phyloP scores from a whole-genome alignment of 2,113 vertebrate genomes.

The Pelvicachromis taeniatus region DNA sequence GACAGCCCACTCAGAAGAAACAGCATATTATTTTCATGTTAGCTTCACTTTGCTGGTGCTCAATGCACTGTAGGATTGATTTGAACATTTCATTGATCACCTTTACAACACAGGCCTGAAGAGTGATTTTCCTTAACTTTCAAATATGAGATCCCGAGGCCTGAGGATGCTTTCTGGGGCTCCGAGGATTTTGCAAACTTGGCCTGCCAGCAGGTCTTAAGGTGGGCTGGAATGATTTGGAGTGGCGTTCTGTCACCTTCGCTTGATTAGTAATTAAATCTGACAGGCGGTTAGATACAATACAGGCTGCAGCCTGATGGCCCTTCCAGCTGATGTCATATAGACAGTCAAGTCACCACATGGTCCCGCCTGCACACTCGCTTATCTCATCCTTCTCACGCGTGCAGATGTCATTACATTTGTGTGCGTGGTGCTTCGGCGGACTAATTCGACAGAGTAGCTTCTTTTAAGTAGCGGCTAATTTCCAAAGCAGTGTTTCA shows the following conservation, averaged over 20 bases:
- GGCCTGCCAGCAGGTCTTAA: background rate
- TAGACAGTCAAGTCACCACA: background rate
- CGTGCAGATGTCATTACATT: background rate
- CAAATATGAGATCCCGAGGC: background rate
- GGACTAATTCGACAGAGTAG: background rate
- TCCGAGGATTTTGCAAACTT: background rate
- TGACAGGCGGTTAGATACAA: background rate
- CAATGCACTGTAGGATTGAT: background rate
- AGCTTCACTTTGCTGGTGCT: background rate
- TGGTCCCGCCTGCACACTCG: background rate
- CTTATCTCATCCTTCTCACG: background rate
- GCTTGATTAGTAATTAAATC: background rate
- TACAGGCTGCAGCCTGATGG: background rate
- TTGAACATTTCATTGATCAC: constrained; percentile 17
- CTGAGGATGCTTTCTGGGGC: background rate
- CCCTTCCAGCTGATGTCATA: background rate
- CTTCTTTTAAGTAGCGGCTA: background rate
- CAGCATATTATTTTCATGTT: background rate
- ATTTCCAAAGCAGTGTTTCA: background rate
- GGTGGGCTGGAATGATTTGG: background rate
- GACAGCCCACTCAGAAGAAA: background rate
- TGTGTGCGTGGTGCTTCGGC: background rate
- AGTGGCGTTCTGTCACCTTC: background rate
- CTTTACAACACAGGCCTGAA: background rate
- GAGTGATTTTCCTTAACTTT: background rate